A percentile compares a stretch with the other conserved stretches of the same genome.
These are phyloP conservation scores for Caenorhabditis plicata DNA, from an alignment of 2,888 invertebrate species.

Conservation along the genomic window DNA sequence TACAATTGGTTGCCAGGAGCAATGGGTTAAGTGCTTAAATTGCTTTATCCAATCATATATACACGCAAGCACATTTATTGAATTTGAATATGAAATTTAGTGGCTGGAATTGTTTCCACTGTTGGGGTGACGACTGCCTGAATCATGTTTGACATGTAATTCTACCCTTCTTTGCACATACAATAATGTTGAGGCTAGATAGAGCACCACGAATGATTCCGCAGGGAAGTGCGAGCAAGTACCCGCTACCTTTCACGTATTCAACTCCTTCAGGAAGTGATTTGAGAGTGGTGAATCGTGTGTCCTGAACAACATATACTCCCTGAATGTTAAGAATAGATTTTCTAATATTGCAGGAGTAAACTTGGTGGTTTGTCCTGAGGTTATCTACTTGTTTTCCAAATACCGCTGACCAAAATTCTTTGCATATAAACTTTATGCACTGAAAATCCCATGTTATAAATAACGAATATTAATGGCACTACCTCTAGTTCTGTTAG, in stretches of 20 bases:
- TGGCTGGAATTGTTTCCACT: slow-evolving; percentile 58
- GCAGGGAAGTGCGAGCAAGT: slow-evolving; percentile 83
- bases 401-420: slow-evolving; percentile 96
- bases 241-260: slow-evolving; percentile 76
- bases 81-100: slow-evolving; percentile 63
- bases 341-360: not conserved
- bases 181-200: slow-evolving; percentile 80
- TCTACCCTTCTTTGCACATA: not conserved
- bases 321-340: slow-evolving; percentile 72
- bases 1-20: too few species aligned
- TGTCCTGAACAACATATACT: slow-evolving; percentile 94
- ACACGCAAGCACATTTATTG: slow-evolving; percentile 29
- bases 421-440: slow-evolving; percentile 97
- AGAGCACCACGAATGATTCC: slow-evolving; percentile 91
- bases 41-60: not conserved
- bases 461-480: not conserved
- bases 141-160: slow-evolving; percentile 7
- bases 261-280: slow-evolving; percentile 86
- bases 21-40: too few species aligned
- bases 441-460: slow-evolving; percentile 68
- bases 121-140: slow-evolving; percentile 83
- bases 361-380: slow-evolving; percentile 82
- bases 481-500: slow-evolving; percentile 85
- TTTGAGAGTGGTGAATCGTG: slow-evolving; percentile 85
- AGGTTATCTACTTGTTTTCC: slow-evolving; percentile 98